Conservation (phyloP, 2,888 invertebrate genomes). For the Homarus gammarus region DNA sequence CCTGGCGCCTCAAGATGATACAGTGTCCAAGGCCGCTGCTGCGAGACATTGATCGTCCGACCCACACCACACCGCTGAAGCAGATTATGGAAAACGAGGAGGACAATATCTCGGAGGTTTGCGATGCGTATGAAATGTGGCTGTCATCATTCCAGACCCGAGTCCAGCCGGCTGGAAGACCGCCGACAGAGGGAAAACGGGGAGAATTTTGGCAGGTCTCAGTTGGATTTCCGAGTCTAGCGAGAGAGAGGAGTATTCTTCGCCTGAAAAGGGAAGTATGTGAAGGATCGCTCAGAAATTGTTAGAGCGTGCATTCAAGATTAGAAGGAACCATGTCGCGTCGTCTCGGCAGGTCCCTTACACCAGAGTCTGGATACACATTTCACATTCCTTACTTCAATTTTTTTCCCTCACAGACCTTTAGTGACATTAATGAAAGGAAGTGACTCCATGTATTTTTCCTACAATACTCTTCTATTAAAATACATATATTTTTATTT, state of each 20-base stretch:
- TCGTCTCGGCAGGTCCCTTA: no score
- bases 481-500: no score
- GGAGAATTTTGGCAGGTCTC: constrained; percentile 4
- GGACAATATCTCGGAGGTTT: constrained; percentile 5
- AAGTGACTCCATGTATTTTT: no score
- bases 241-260: neutral
- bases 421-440: no score
- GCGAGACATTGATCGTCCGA: constrained; percentile 7
- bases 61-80: constrained; percentile 15
- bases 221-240: neutral
- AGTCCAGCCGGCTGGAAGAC: constrained; percentile 18
- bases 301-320: neutral
- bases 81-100: constrained; percentile 9
- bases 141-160: constrained; percentile 18
- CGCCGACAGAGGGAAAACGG: constrained; percentile 13
- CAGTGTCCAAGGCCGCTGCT: neutral
- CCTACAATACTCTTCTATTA: no score
- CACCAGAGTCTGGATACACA: no score
- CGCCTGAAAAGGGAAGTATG: neutral
- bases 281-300: neutral
- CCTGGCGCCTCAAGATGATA: neutral
- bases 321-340: no score
- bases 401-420: no score
- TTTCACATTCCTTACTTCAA: no score
- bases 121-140: constrained; percentile 18